Evolutionary conservation across 2,888 invertebrate genomes (phyloP).

Genomic region (Amitus sp.): DNA sequence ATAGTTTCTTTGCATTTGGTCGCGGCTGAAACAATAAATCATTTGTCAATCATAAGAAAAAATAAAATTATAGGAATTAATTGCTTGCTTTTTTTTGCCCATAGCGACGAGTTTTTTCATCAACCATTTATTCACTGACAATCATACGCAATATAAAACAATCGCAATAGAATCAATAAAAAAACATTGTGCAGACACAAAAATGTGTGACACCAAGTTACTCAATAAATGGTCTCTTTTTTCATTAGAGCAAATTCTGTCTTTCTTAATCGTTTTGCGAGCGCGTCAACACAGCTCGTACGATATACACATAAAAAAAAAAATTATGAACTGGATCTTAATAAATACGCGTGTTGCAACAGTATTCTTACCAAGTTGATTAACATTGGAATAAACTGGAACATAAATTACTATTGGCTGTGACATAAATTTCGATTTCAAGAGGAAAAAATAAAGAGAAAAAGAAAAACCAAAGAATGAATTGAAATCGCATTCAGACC

Average conservation of each 20-base stretch:
- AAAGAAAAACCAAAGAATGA: background rate
- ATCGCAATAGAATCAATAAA: background rate
- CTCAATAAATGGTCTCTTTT: background rate
- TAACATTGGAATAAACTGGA: background rate
- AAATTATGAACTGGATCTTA: background rate
- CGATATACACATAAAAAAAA: background rate
- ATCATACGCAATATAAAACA: background rate
- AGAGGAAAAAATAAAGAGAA: background rate
- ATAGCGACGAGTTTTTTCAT: too few species aligned
- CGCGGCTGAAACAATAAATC: too few species aligned
- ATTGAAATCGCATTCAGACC: background rate
- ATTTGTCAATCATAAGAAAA: background rate
- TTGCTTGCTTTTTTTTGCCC: background rate
- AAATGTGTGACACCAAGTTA: background rate
- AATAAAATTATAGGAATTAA: background rate
- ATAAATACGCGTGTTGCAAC: background rate
- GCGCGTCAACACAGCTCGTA: background rate
- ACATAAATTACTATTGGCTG: slow-evolving; percentile 4
- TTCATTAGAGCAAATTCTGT: background rate
- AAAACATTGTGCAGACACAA: background rate
- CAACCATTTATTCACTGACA: background rate
- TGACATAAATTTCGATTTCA: background rate
- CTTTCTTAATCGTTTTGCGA: background rate
- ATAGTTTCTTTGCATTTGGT: too few species aligned
- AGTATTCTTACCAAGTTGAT: background rate